Evolutionary conservation across 2,797 vertebrate genomes (phyloP), one percentile per base, ranked within the genome.

Genomic region (Amazona finschi): DNA sequence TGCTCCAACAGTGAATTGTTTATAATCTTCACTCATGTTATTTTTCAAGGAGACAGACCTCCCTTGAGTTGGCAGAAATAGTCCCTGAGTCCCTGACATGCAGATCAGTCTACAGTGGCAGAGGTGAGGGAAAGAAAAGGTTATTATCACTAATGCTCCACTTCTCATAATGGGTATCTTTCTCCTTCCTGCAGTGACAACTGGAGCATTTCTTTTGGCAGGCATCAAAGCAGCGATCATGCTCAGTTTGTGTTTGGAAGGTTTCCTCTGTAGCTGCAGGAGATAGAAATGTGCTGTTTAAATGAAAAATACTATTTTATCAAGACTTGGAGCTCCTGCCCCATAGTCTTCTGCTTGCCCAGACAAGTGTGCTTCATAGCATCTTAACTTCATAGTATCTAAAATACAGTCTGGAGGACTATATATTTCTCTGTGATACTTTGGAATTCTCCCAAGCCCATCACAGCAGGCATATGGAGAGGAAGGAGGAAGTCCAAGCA

Each of bases 381-480:
- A 25, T 43, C 65, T 41, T 62, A 41, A 41, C 31, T 72, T 81
- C 21, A 8, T 21, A n/a, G 11, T 33, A 7, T 39, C 44, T 36
- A 17, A 83, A 71, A n/a, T 9, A 7, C 2, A 3, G 7, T 27
- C 13, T 52, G 19, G 38, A 38, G 39, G 27, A 17, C 36, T 47
- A 5, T 15, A 3, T 31, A 15, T 96, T 95, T 62, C 69, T 67
- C 49, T 77, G 28, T 22, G 62, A 6, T 50, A 7, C 43, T 31
- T 30, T 78, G 85, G 87, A 93, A 52, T 62, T 58, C 62, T 94
- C 82, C 89, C 89, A 77, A 70, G 31, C 69, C 66, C 85, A 18
- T 70, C 65, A 9, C 72, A 66, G 91, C 72, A 50, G 87, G 81
- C 72, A 30, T 31, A 8, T 22, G 79, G 95, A 72, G 76, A 50